Base-by-base conservation (phyloP, 2,113 vertebrate species). In the Chinchilla lanigera region DNA sequence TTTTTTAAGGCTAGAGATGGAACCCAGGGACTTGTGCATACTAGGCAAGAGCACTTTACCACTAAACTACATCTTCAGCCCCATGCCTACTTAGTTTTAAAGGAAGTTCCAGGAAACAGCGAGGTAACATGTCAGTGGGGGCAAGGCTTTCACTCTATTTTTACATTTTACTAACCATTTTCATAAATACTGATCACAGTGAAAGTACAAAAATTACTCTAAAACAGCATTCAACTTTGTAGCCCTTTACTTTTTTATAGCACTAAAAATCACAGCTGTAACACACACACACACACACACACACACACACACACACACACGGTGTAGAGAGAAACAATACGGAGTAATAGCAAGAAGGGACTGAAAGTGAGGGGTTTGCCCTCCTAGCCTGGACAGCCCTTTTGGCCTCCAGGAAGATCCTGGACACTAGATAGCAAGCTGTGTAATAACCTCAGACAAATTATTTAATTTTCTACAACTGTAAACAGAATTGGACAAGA, bases 151-250 rank as follows among this genome's bases (percentile, higher is more conserved):
- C 91, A 92, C 20, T 10, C 35, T 50, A 47, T 33, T 84, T 91
- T 58, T 19, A 87, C 77, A 95, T 52, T 96, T 92, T 84, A 83
- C 33, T 94, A 89, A 30, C 60, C 61, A 84, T 61, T 97, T 85
- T 63, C 41, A 94, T 41, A 71, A 90, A 92, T 9, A 77, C 4
- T 50, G 33, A 92, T 30, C 41, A 54, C 13, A 92, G 78, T 1
- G 61, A 38, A 28, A 86, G 30, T 78, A 94, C 5, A 93, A 89
- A 69, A 90, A 60, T 90, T 20, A 96, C 9, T 63, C 63, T 41
- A 63, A 77, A 75, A 50, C 20, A 24, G 11, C 63, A 50, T 41
- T 80, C 50, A 88, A 1, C 41, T 75, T 35, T 80, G 17, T 19
- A 80, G 89, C n/a, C 8, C 69, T 95, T 33, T 80, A 47, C 13